Base-by-base conservation (phyloP, 2,113 vertebrate genomes). In the Morphnarchus princeps region DNA sequence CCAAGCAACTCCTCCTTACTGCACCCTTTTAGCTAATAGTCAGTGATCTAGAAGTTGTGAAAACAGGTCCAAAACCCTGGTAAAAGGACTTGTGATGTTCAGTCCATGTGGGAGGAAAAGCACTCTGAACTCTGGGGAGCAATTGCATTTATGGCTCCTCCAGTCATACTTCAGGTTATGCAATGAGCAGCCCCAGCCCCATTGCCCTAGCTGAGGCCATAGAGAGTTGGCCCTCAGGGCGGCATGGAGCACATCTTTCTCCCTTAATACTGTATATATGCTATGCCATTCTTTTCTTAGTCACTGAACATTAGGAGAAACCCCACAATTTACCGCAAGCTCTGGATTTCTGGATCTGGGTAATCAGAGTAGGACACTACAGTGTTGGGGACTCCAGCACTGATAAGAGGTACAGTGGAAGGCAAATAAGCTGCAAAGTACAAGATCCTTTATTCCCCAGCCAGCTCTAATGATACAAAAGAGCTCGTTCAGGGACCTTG, bases 391-490 rank as follows among this genome's bases (percentile, higher is more conserved):
- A 87, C 49, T 81, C 71, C 74, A 45, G 22, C 12, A 18, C 43
- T n/a, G 36, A 7, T 43, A 91, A 82, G 29, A 88, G 34, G 73
- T 86, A 72, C 28, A 26, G 40, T 2, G 7, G 43, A 96, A 73
- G 54, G 94, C 40, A 91, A 91, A 91, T 76, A 65, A 78, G 66
- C 45, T 90, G 90, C 49, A 34, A 90, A 88, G 31, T 50, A 73
- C 77, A 82, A 77, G 71, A 86, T 88, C 66, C 67, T 71, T 88
- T 80, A 92, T 76, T 96, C 82, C 62, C 54, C 47, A 34, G 66
- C 31, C 71, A 92, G 52, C n/a, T 87, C 78, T 92, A 96, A 95
- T 25, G 74, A 95, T 18, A 82, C 78, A 66, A 43, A 93, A 90
- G 74, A 93, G 62, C 74, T 95, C 8, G 0, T 88, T 94, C 59